Conservation (phyloP, 2,888 invertebrate species). For the Drosophila maculinotata region DNA sequence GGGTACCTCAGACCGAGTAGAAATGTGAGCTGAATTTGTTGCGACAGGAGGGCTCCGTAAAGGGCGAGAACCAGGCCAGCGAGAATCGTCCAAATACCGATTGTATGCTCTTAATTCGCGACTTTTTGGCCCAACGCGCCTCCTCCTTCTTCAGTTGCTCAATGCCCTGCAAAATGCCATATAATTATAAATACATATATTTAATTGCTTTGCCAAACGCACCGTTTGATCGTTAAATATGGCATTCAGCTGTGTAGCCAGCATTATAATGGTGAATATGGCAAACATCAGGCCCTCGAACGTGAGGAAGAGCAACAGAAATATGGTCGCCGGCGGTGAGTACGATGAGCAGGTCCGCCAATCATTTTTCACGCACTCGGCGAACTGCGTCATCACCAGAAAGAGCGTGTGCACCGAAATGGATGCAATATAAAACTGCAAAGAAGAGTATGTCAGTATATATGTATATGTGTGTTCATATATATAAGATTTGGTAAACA, state of each 20-base stretch:
- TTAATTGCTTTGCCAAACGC: conserved; percentile 71
- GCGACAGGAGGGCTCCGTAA: conserved; percentile 90
- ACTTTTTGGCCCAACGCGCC: conserved; percentile 95
- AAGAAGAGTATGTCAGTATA: conserved; percentile 60
- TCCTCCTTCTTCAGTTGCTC: conserved; percentile 98
- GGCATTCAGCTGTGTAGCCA: conserved; percentile 97
- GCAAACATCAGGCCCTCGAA: conserved; percentile 98
- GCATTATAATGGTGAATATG: conserved; percentile 99
- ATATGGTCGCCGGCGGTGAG: conserved; percentile 98
- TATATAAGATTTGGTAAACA: too few relatives aligned
- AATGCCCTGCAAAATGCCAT: conserved; percentile 90
- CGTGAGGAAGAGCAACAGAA: conserved; percentile 94
- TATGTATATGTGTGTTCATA: too few relatives aligned
- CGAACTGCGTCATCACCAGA: conserved; percentile 96
- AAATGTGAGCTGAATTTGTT: conserved; percentile 92
- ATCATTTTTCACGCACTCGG: conserved; percentile 95
- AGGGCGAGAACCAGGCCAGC: conserved; percentile 94
- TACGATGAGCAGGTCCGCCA: conserved; percentile 97
- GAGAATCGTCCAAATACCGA: conserved; percentile 98
- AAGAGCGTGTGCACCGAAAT: conserved; percentile 97
- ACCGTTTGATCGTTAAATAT: conserved; percentile 99
- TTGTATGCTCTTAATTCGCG: conserved; percentile 97
- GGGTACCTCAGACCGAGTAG: conserved; percentile 90
- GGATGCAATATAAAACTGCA: conserved; percentile 98
- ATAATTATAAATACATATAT: neutral